A percentile compares a stretch with the other conserved stretches of the same genome.
These are phyloP conservation scores for Dascyllus trimaculatus DNA, from an alignment of 2,113 vertebrate genomes.

Conservation along the genomic window DNA sequence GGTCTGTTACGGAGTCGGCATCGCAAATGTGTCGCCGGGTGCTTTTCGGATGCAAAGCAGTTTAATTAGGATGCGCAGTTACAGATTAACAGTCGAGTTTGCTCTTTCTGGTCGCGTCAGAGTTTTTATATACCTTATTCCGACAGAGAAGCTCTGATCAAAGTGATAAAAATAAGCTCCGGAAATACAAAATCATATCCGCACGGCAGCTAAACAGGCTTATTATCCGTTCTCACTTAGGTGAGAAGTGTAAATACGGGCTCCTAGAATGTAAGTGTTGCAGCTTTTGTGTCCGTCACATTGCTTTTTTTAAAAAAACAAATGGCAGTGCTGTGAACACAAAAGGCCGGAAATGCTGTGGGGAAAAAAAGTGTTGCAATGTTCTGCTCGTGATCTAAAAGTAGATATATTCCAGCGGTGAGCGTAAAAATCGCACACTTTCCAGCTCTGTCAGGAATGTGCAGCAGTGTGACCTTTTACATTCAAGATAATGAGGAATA, in stretches of 20 bases:
- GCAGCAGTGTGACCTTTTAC: slow-evolving; percentile 46
- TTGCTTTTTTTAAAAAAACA: not conserved
- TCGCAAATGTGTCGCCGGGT: too few species aligned
- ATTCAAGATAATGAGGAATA: slow-evolving; percentile 36
- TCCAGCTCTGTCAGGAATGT: slow-evolving; percentile 26
- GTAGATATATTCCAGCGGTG: slow-evolving; percentile 3
- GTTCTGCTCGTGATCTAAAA: slow-evolving; percentile 4
- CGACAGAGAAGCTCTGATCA: not conserved
- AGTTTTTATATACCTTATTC: not conserved
- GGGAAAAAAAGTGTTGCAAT: not conserved
- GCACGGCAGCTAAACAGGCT: slow-evolving; percentile 7
- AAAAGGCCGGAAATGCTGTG: not conserved
- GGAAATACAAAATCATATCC: not conserved
- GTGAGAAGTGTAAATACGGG: not conserved
- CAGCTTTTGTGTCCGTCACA: not conserved
- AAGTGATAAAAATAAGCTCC: not conserved
- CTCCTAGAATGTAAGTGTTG: not conserved
- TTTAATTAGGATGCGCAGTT: not conserved
- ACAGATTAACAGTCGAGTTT: too few species aligned
- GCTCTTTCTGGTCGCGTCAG: too few species aligned
- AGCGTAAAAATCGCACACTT: slow-evolving; percentile 3
- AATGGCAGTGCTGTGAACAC: not conserved
- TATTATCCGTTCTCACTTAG: slow-evolving; percentile 5
- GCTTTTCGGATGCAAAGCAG: too few species aligned
- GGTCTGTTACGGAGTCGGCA: too few species aligned